These are phyloP conservation scores for Folsomia candida DNA, from an alignment of 2,888 invertebrate species.

Conservation along the genomic window DNA sequence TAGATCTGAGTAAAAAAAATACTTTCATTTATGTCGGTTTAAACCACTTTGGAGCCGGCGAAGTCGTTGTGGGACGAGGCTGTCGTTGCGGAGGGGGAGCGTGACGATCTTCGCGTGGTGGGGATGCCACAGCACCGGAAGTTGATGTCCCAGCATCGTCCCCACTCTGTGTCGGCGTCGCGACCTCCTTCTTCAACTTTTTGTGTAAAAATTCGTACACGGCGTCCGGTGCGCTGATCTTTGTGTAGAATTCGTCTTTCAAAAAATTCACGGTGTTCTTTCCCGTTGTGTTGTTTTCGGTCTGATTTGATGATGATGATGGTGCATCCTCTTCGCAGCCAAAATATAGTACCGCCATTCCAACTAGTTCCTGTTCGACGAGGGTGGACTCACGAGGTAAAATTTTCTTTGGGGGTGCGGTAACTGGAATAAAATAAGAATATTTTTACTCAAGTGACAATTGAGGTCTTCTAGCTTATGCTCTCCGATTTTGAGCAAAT, in stretches of 20 bases:
- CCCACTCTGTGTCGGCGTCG: slow-evolving; percentile 15
- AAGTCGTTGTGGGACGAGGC: not conserved
- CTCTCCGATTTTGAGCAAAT: no score
- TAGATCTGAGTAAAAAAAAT: not conserved
- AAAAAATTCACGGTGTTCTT: no score
- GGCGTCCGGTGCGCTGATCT: slow-evolving; percentile 31
- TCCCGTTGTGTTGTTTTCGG: no score
- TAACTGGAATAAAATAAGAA: slow-evolving; percentile 64
- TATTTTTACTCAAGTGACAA: no score
- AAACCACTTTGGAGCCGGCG: slow-evolving; percentile 40
- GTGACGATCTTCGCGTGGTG: not conserved
- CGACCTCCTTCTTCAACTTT: slow-evolving; percentile 23
- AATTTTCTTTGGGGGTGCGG: slow-evolving; percentile 75
- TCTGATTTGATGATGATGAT: slow-evolving; percentile 13
- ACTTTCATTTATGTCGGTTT: slow-evolving; percentile 26
- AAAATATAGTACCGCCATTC: slow-evolving; percentile 74
- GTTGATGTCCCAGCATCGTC: slow-evolving; percentile 13
- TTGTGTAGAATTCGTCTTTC: slow-evolving; percentile 25
- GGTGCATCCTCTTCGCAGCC: slow-evolving; percentile 56
- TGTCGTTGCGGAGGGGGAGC: slow-evolving; percentile 15
- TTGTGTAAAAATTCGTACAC: slow-evolving; percentile 27
- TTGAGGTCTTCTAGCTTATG: no score
- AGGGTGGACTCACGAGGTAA: slow-evolving; percentile 65
- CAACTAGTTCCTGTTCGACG: slow-evolving; percentile 72
- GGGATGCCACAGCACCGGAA: not conserved